Evolutionary conservation across 92 coral and sea anemone species (phyloP), one percentile per base, ranked within the genome.

Genomic region (Meandrina meandrites): DNA sequence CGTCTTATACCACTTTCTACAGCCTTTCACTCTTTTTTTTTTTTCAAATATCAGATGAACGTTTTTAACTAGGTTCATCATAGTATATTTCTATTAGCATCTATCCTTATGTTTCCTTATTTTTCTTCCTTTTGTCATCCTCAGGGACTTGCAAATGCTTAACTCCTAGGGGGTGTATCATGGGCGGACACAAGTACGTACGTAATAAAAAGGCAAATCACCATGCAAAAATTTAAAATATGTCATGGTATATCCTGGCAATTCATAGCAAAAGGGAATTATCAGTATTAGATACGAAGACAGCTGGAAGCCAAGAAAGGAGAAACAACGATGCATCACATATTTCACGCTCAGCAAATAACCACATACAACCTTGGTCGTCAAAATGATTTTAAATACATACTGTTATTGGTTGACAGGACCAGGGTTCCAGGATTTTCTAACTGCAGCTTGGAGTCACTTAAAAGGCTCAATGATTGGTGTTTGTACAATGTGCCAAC

Each of bases 361-460:
- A n/a, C n/a, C n/a, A n/a, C n/a, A n/a, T n/a, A n/a, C n/a, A n/a
- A n/a, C n/a, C n/a, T n/a, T n/a, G n/a, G n/a, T n/a, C n/a, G n/a
- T n/a, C n/a, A n/a, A n/a, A n/a, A n/a, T n/a, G n/a, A n/a, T n/a
- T n/a, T n/a, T n/a, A n/a, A 48, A 48, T 48, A 48, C 14, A 10
- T 13, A 21, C 36, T 6, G 11, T 15, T 7, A 30, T 18, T 79
- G 6, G 13, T 30, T 11, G 14, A 22, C 85, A 91, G 96, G 64
- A 78, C 94, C n/a, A 90, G 94, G 32, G 93, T 93, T 24, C 89
- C 96, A n/a, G 96, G 96, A 32, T 93, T 91, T 79, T 93, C 96
- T 22, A 89, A 91, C 87, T 91, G 96, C 84, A 91, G 96, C 75
- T 34, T 93, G 94, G 27, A 16, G 10, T 84, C 75, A 14, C 87